These are phyloP conservation scores for Vollenhovia emeryi DNA, from an alignment of 1,140 invertebrate species.

Conservation along the genomic window DNA sequence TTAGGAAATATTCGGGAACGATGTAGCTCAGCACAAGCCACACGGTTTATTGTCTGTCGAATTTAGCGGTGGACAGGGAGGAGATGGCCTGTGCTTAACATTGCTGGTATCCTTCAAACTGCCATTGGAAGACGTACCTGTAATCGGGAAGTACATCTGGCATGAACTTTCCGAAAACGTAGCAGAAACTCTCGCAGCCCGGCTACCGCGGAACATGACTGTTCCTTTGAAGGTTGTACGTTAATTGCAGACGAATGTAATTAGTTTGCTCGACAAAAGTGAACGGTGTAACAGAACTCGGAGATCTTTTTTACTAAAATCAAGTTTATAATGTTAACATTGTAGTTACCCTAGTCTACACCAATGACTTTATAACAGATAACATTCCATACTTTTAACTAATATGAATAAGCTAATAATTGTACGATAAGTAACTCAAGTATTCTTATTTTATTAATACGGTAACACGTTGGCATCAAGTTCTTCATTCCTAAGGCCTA, in stretches of 20 bases:
- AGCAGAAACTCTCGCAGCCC: conserved; percentile 89
- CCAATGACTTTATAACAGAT: conserved; percentile 67
- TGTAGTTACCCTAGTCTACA: conserved; percentile 69
- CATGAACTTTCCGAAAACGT: conserved; percentile 90
- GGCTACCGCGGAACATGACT: conserved; percentile 90
- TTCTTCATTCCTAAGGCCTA: no score
- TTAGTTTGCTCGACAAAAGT: not conserved
- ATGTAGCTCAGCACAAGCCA: conserved; percentile 93
- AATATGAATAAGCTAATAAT: conserved; percentile 49
- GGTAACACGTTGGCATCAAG: not conserved
- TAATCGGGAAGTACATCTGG: conserved; percentile 96
- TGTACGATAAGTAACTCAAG: conserved; percentile 26
- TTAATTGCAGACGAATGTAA: conserved; percentile 79
- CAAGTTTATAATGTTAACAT: conserved; percentile 52
- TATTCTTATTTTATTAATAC: conserved; percentile 37
- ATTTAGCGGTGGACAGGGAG: conserved; percentile 85
- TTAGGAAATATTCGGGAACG: conserved; percentile 94
- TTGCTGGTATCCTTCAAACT: conserved; percentile 94
- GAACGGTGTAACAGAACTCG: not conserved
- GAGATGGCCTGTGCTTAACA: conserved; percentile 94
- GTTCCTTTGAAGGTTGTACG: conserved; percentile 93
- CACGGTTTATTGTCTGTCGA: conserved; percentile 91
- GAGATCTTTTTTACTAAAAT: conserved; percentile 34
- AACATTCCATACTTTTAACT: conserved; percentile 32
- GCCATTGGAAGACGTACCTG: conserved; percentile 93